phyloP scores from a whole-genome alignment of 92 coral and sea anemone species.

The Phenganax subtilis region DNA sequence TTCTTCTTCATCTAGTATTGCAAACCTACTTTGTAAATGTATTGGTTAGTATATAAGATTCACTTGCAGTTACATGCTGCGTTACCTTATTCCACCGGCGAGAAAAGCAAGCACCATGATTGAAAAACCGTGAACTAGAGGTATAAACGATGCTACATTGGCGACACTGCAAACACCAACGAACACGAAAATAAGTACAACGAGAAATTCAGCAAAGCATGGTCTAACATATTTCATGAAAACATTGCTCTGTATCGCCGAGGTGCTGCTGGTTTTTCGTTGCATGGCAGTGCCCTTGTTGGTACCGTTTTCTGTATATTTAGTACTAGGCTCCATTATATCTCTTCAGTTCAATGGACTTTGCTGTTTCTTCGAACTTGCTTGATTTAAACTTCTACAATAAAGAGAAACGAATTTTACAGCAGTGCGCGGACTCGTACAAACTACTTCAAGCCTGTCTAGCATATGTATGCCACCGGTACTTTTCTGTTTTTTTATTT shows the following conservation, averaged over 20 bases:
- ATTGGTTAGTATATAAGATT: too few relatives aligned
- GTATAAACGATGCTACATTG: constrained; percentile 31
- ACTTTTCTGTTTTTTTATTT: too few relatives aligned
- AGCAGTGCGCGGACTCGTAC: too few relatives aligned
- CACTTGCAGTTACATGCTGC: background rate
- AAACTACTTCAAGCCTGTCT: too few relatives aligned
- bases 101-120: constrained; percentile 37
- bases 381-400: too few relatives aligned
- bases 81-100: constrained; percentile 38
- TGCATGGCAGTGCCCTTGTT: background rate
- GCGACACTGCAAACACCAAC: constrained; percentile 34
- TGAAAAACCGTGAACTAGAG: constrained; percentile 30
- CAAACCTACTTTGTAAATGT: too few relatives aligned
- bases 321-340: background rate
- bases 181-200: constrained; percentile 27
- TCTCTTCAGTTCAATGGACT: too few relatives aligned
- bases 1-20: too few relatives aligned
- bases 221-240: constrained; percentile 41
- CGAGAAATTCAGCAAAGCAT: constrained; percentile 33
- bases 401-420: too few relatives aligned
- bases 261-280: background rate
- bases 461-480: too few relatives aligned
- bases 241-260: background rate
- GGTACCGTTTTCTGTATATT: constrained; percentile 3
- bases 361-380: too few relatives aligned